Base-by-base conservation (phyloP, 2,888 invertebrate genomes). In the Saturnia pavonia region DNA sequence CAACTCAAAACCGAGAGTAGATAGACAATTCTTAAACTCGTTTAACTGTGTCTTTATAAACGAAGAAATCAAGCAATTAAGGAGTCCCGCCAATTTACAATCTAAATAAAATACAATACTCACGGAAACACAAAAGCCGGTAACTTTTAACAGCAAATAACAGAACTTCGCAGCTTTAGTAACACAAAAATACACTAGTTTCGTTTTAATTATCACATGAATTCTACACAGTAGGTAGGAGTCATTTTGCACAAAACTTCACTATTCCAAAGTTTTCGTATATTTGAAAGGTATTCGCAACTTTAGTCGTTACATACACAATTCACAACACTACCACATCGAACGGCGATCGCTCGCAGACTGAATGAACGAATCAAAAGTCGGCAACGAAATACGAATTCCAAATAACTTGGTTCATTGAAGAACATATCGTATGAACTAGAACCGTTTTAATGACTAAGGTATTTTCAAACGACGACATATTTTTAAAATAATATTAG, bases 341-440 rank as follows among this genome's bases (percentile, higher is more conserved):
- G 51, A 72, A 77, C 85, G 82, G 84, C 88, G 80, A 78, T 78
- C 79, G 84, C 85, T 83, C 87, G 88, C 88, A 80, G 82, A 90
- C 91, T 91, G 85, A 79, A 79, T 75, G 76, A 80, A 80, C 54
- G 68, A 69, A 65, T 71, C 68, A 68, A 70, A 70, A 71, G 40
- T 71, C 63, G 63, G 63, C 40, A 42, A 51, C 51, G 63, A 68
- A 45, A 68, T 68, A 54, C 48, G 48, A 65, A 65, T 71, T 71
- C 45, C 57, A 19, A 65, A 65, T 70, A 70, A 48, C 48, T 63
- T 68, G 70, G 34, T 68, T 68, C 67, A 67, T 70, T 67, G 60
- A 68, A 45, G 43, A 67, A 27, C 25, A 22, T 25, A 43, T 67
- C 67, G 57, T 25, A 43, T 67, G 42, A 67, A 70, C 57, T 60